These are phyloP conservation scores for Smittia sp. DNA, from an alignment of 2,888 invertebrate genomes.

Conservation along the genomic window DNA sequence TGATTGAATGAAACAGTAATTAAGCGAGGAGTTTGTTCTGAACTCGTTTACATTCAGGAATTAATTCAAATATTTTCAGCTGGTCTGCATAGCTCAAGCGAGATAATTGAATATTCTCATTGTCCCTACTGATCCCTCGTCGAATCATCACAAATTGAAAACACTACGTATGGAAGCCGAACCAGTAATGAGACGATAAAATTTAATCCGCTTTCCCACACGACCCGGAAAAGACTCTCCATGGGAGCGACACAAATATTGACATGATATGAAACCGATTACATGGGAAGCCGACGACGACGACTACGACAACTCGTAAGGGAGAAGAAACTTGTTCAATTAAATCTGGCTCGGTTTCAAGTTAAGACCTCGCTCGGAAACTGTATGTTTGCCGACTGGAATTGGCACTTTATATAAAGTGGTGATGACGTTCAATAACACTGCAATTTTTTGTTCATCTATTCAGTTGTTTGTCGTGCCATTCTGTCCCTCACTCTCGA, in stretches of 20 bases:
- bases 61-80: too few relatives aligned
- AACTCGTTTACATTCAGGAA: too few relatives aligned
- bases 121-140: not conserved
- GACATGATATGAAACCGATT: too few relatives aligned
- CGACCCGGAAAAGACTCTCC: not conserved
- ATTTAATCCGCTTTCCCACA: not conserved
- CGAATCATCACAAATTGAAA: not conserved
- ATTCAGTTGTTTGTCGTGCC: not conserved
- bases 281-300: not conserved
- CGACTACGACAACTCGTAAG: not conserved
- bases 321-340: not conserved
- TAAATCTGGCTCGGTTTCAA: conserved; percentile 30
- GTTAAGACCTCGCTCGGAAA: not conserved
- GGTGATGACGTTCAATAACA: not conserved
- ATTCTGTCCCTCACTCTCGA: not conserved
- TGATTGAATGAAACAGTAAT: too few relatives aligned
- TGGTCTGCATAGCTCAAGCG: too few relatives aligned
- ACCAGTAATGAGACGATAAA: not conserved
- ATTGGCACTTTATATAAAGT: not conserved
- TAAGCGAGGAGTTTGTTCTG: too few relatives aligned
- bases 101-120: too few relatives aligned
- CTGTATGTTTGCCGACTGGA: not conserved
- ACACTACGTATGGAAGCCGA: not conserved
- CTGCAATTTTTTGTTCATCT: not conserved
- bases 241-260: not conserved